A percentile compares a stretch with the other conserved stretches of the same genome.
Evolutionary conservation across 2,113 vertebrate species (phyloP).

Genomic region (Acrocephalus arundinaceus): DNA sequence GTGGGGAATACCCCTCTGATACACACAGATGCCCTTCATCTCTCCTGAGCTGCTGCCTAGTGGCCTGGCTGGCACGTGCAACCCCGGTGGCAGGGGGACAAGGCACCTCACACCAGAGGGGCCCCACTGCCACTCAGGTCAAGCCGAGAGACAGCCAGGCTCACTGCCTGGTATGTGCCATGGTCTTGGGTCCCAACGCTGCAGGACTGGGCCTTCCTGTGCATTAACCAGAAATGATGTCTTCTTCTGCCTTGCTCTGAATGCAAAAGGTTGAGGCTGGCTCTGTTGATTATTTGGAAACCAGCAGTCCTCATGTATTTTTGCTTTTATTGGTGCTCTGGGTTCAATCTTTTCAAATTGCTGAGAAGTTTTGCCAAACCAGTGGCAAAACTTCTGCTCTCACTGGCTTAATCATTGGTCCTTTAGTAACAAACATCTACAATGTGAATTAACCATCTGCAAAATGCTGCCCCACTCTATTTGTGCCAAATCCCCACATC

Average conservation of each 20-base stretch:
- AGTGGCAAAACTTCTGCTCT: not conserved
- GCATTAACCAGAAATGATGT: not conserved
- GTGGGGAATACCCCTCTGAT: not conserved
- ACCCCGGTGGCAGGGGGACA: rapidly evolving
- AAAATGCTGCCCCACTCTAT: not conserved
- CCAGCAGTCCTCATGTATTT: not conserved
- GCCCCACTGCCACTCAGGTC: rapidly evolving
- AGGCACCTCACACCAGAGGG: not conserved
- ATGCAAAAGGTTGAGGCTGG: not conserved
- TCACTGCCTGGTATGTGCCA: rapidly evolving
- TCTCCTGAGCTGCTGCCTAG: rapidly evolving
- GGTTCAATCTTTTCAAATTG: not conserved
- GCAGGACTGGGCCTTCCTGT: not conserved
- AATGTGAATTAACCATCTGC: not conserved
- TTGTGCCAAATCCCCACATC: not conserved
- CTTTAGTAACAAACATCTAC: not conserved
- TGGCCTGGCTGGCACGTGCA: rapidly evolving
- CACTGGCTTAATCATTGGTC: not conserved
- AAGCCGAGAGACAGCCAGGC: not conserved
- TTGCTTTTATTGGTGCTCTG: not conserved
- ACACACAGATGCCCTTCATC: not conserved
- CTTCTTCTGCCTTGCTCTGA: not conserved
- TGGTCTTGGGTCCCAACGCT: rapidly evolving
- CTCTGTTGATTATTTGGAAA: not conserved
- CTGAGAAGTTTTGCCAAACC: not conserved